Evolutionary conservation across 2,888 invertebrate genomes (phyloP), one percentile per base, ranked within the genome.

Genomic region (Eupithecia centaureata): DNA sequence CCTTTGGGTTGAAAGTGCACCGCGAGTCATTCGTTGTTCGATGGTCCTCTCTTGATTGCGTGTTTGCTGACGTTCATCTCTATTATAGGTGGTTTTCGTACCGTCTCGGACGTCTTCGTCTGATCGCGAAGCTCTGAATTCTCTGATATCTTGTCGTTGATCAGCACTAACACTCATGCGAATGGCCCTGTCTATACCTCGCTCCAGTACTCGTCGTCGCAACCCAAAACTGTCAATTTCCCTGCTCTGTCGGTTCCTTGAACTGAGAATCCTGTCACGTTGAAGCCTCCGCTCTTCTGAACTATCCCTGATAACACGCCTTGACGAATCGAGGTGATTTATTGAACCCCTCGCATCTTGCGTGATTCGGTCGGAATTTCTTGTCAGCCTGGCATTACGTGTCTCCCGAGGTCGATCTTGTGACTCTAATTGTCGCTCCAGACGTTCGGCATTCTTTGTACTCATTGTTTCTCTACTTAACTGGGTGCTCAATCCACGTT

Each of bases 231-330:
- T 63, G 42, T 51, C 63, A 38, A 28, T 57, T 47, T 61, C 38
- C 65, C 54, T 61, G 51, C 18, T 51, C 7, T 61, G n/a, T 54
- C 59, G 57, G 28, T 56, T 61, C 60, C 57, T 63, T 25, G 62
- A 63, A 51, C 51, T 25, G 42, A 32, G 4, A 5, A 35, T 30
- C 5, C 28, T 60, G 47, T 60, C 47, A 18, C 63, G 63, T 38
- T 66, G 70, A 22, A 58, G 60, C 52, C 47, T 65, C 15, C 35
- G 58, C 18, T 70, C 65, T 38, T 70, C 72, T 47, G 65, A 56
- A 28, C 28, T 63, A 54, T 70, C 57, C 13, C 56, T 67, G 5
- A 52, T 35, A 47, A 18, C 62, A 18, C 52, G 64, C 10, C 35
- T n/a, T 15, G 58, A 57, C 47, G 38, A 12, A 13, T 7, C 15